Evolutionary conservation across 1,140 invertebrate genomes (phyloP).

Genomic region (Atta texana): DNA sequence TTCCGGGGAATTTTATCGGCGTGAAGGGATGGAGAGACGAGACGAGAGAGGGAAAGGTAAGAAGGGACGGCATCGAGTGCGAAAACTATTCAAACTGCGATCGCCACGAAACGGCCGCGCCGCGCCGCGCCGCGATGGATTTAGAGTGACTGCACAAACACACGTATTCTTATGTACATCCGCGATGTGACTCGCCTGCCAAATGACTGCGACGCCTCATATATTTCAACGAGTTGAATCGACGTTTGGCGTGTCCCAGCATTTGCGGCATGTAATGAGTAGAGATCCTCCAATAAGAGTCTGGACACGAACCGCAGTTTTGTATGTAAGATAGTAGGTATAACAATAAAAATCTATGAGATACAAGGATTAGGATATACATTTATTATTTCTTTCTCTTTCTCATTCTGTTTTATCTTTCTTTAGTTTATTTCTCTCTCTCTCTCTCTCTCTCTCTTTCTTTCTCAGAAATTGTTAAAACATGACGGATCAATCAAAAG

Average conservation of each 20-base stretch:
- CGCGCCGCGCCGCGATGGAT: constrained; percentile 30
- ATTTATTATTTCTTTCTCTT: too few relatives aligned
- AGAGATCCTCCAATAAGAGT: too few relatives aligned
- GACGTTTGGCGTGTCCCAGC: background rate
- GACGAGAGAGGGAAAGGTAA: background rate
- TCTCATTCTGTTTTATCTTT: too few relatives aligned
- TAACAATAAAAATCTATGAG: too few relatives aligned
- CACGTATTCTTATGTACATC: background rate
- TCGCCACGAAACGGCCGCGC: constrained; percentile 29
- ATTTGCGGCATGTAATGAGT: background rate
- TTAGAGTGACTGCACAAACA: constrained; percentile 4
- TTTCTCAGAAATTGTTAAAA: too few relatives aligned
- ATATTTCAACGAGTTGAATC: constrained; percentile 9
- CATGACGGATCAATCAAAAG: too few relatives aligned
- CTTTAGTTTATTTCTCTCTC: too few relatives aligned
- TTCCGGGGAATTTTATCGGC: constrained; percentile 53
- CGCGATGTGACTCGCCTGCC: constrained; percentile 21
- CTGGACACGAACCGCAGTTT: too few relatives aligned
- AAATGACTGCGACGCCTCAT: background rate
- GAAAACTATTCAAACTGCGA: constrained; percentile 43
- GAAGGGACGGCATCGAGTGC: constrained; percentile 14
- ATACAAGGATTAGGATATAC: too few relatives aligned
- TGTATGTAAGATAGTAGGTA: too few relatives aligned
- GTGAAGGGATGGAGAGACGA: constrained; percentile 1
- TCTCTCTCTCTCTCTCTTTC: too few relatives aligned